A percentile compares a stretch with the other conserved stretches of the same genome.
These are phyloP conservation scores for Rosalia funebris DNA, from an alignment of 2,888 invertebrate species.

Conservation along the genomic window DNA sequence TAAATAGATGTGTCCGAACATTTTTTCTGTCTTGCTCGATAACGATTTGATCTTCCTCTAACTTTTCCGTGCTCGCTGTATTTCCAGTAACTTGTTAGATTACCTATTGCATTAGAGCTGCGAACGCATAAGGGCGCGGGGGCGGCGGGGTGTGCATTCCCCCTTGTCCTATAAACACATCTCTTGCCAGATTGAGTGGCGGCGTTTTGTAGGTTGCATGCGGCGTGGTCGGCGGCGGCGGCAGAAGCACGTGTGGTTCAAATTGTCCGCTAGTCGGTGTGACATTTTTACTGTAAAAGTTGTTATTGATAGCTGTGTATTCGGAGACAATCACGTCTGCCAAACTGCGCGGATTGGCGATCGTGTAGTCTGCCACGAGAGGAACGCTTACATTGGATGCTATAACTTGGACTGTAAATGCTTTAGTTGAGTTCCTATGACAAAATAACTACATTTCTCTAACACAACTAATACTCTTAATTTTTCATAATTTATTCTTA, in stretches of 20 bases:
- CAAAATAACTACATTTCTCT: too few relatives aligned
- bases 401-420: too few relatives aligned
- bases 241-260: conserved; percentile 44
- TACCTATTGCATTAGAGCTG: conserved; percentile 11
- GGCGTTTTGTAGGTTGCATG: conserved; percentile 26
- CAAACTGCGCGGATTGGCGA: background rate
- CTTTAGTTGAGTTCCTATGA: too few relatives aligned
- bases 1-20: too few relatives aligned
- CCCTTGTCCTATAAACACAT: conserved; percentile 50
- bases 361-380: too few relatives aligned
- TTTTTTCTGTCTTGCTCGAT: too few relatives aligned
- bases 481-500: too few relatives aligned
- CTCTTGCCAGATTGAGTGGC: conserved; percentile 48
- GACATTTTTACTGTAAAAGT: conserved; percentile 60
- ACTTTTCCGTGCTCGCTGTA: too few relatives aligned
- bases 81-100: conserved; percentile 18
- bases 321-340: conserved; percentile 55
- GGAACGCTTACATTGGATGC: too few relatives aligned
- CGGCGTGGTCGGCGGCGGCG: conserved; percentile 37
- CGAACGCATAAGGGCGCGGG: conserved; percentile 7
- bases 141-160: conserved; percentile 33
- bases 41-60: too few relatives aligned
- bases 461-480: too few relatives aligned
- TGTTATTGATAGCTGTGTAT: conserved; percentile 58
- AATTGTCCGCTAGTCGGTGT: conserved; percentile 38